phyloP scores from a whole-genome alignment of 2,888 invertebrate genomes.

The Microplitis manilae region DNA sequence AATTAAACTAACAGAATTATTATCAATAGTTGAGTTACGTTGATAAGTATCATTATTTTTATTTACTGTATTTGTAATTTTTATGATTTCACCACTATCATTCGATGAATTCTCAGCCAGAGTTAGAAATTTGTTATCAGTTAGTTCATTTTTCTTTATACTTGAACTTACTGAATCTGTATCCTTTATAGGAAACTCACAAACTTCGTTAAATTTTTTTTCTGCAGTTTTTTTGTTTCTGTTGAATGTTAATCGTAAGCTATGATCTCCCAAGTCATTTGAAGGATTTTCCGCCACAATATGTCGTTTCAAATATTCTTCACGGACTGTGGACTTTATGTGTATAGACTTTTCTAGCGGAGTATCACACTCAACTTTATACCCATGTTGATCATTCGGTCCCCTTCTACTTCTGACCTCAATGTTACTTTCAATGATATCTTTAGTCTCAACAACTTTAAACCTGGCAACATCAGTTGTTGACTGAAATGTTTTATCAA shows the following conservation, averaged over 20 bases:
- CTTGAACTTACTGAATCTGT: background rate
- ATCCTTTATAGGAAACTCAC: background rate
- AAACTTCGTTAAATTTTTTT: background rate
- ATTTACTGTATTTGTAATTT: background rate
- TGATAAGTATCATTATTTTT: background rate
- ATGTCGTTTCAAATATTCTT: background rate
- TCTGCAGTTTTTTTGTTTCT: background rate
- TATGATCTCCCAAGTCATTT: background rate
- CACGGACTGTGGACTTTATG: background rate
- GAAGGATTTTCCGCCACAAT: background rate
- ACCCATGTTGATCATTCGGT: background rate
- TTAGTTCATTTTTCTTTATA: background rate
- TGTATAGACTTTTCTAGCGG: constrained; percentile 3
- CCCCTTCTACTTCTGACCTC: constrained; percentile 51
- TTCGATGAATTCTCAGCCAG: background rate
- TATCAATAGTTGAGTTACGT: background rate
- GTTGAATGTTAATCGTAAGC: background rate
- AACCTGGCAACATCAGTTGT: constrained; percentile 31
- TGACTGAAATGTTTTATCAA: constrained; percentile 30
- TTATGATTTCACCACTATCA: background rate
- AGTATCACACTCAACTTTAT: background rate
- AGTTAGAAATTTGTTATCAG: background rate
- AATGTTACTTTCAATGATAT: constrained; percentile 55
- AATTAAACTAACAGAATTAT: background rate
- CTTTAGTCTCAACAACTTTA: constrained; percentile 56